Conservation (phyloP, 2,888 invertebrate genomes). For the Clanis bilineata region DNA sequence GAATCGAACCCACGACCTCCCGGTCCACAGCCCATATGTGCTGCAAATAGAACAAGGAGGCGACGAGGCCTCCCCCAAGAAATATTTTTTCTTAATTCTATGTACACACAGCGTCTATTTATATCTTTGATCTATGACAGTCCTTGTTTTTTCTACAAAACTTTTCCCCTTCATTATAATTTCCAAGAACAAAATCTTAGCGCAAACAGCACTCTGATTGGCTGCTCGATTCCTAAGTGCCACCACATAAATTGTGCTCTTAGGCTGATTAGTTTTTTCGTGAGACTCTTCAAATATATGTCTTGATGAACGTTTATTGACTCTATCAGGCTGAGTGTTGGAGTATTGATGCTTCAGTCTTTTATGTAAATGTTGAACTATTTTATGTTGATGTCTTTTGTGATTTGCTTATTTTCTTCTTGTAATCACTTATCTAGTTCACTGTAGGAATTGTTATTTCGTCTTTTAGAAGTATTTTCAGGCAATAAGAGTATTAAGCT, state of each 20-base stretch:
- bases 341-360: neutral
- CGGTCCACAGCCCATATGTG: too few species aligned
- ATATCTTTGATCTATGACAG: too few species aligned
- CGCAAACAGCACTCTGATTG: neutral
- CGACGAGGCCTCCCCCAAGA: too few species aligned
- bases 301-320: neutral
- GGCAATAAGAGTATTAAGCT: too few species aligned
- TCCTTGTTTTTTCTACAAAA: constrained; percentile 2
- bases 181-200: neutral
- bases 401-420: neutral
- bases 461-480: too few species aligned
- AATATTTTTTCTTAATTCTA: too few species aligned
- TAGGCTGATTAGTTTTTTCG: constrained; percentile 8
- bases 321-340: neutral
- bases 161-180: neutral
- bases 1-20: too few species aligned
- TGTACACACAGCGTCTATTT: neutral
- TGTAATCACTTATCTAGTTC: neutral
- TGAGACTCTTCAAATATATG: neutral
- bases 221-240: neutral
- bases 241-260: constrained; percentile 4
- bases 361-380: neutral
- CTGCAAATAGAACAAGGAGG: too few species aligned
- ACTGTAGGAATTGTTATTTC: too few species aligned
- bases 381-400: neutral